These are phyloP conservation scores for Cnemophilus loriae DNA, from an alignment of 2,113 vertebrate genomes.

Conservation along the genomic window DNA sequence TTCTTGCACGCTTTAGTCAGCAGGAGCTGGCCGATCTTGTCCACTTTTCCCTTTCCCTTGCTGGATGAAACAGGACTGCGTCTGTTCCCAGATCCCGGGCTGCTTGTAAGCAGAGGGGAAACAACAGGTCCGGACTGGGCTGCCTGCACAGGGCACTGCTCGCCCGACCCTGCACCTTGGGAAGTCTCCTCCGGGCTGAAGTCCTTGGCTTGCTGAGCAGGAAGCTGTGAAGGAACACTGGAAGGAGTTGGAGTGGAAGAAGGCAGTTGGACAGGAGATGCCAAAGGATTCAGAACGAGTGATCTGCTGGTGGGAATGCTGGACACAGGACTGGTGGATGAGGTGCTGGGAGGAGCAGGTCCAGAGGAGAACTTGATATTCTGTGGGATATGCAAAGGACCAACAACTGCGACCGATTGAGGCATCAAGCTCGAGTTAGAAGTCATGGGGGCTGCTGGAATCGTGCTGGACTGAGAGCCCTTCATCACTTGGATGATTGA, in stretches of 20 bases:
- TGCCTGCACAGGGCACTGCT: constrained; percentile 70
- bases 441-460: constrained; percentile 72
- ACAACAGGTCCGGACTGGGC: constrained; percentile 75
- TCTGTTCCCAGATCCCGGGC: constrained; percentile 76
- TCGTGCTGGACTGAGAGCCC: constrained; percentile 82
- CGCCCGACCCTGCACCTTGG: constrained; percentile 31
- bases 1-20: constrained; percentile 76
- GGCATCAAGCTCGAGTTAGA: constrained; percentile 74
- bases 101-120: constrained; percentile 81
- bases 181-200: constrained; percentile 68
- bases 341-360: constrained; percentile 64
- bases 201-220: constrained; percentile 76
- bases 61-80: constrained; percentile 82
- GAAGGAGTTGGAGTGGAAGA: constrained; percentile 67
- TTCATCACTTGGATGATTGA: constrained; percentile 92
- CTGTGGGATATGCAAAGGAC: constrained; percentile 85
- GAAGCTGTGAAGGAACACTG: constrained; percentile 42
- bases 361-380: constrained; percentile 86
- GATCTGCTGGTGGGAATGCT: constrained; percentile 71
- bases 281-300: constrained; percentile 73
- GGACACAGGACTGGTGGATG: constrained; percentile 65
- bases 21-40: constrained; percentile 79
- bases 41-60: constrained; percentile 77
- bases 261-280: constrained; percentile 76
- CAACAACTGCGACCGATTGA: constrained; percentile 82